These are phyloP conservation scores for Microchirus variegatus DNA, from an alignment of 2,797 vertebrate genomes.

Conservation along the genomic window DNA sequence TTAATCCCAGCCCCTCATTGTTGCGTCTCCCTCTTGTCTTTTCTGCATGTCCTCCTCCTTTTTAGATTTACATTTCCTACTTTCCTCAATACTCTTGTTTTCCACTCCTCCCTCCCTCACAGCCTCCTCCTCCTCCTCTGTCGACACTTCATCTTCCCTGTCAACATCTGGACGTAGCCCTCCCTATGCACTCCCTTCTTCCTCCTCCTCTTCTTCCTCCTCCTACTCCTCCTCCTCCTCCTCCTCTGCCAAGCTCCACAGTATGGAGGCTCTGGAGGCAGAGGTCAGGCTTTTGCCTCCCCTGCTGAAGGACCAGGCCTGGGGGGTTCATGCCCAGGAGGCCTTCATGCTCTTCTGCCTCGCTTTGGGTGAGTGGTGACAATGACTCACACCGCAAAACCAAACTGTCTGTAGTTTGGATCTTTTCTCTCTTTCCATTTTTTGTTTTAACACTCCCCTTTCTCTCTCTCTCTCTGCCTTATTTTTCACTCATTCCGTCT, in stretches of 20 bases:
- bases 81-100: slow-evolving; percentile 78
- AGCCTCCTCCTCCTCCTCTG: slow-evolving; percentile 88
- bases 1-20: slow-evolving; percentile 6
- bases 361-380: slow-evolving; percentile 91
- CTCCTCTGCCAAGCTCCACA: slow-evolving; percentile 80
- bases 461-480: background rate
- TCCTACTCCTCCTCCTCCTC: slow-evolving; percentile 76
- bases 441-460: slow-evolving; percentile 20
- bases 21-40: slow-evolving; percentile 11
- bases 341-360: slow-evolving; percentile 95
- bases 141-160: slow-evolving; percentile 84
- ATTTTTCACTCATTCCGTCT: slow-evolving; percentile 14
- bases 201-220: slow-evolving; percentile 62
- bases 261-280: slow-evolving; percentile 73
- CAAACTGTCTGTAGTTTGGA: slow-evolving; percentile 17
- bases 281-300: slow-evolving; percentile 89
- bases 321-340: slow-evolving; percentile 86
- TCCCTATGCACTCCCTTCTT: slow-evolving; percentile 59
- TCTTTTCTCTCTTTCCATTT: slow-evolving; percentile 8
- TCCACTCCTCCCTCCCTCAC: slow-evolving; percentile 79
- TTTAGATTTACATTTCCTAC: slow-evolving; percentile 24
- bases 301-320: slow-evolving; percentile 93
- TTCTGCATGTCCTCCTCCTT: slow-evolving; percentile 43
- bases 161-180: slow-evolving; percentile 78
- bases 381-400: slow-evolving; percentile 8